These are phyloP conservation scores for Hoplostethus atlanticus DNA, from an alignment of 2,797 vertebrate species.

Conservation along the genomic window DNA sequence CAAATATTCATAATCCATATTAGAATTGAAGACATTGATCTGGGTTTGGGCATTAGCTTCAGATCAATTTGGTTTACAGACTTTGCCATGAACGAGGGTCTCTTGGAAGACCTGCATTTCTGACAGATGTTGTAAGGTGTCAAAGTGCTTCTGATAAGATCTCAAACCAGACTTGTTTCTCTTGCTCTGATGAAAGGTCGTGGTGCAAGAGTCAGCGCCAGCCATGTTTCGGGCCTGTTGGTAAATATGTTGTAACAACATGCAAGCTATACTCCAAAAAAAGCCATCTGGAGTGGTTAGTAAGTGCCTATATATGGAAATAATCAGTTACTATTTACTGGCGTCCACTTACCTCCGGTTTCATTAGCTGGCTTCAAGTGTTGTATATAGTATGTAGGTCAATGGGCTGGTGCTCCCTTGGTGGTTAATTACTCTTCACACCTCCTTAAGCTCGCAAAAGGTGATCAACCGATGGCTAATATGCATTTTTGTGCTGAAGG, in stretches of 20 bases:
- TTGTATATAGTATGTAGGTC: background rate
- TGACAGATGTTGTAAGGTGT: constrained; percentile 45
- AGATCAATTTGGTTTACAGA: background rate
- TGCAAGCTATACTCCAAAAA: constrained; percentile 26
- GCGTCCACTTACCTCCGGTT: too few species aligned
- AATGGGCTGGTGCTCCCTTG: background rate
- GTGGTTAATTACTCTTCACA: background rate
- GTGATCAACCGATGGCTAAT: background rate
- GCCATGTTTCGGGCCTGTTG: constrained; percentile 50
- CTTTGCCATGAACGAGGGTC: background rate
- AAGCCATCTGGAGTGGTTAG: too few species aligned
- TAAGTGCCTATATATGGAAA: too few species aligned
- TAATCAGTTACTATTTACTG: too few species aligned
- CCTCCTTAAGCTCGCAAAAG: background rate
- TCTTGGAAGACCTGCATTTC: constrained; percentile 7
- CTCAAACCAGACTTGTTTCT: constrained; percentile 34
- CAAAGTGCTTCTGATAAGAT: constrained; percentile 70
- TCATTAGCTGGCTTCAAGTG: too few species aligned
- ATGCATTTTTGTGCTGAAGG: too few species aligned
- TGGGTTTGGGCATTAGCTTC: constrained; percentile 2
- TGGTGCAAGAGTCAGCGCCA: constrained; percentile 49
- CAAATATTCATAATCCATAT: background rate
- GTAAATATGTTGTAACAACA: constrained; percentile 53
- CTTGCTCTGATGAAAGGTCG: constrained; percentile 41
- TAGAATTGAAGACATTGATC: background rate